phyloP scores from a whole-genome alignment of 2,797 vertebrate species.

The Clamator glandarius region DNA sequence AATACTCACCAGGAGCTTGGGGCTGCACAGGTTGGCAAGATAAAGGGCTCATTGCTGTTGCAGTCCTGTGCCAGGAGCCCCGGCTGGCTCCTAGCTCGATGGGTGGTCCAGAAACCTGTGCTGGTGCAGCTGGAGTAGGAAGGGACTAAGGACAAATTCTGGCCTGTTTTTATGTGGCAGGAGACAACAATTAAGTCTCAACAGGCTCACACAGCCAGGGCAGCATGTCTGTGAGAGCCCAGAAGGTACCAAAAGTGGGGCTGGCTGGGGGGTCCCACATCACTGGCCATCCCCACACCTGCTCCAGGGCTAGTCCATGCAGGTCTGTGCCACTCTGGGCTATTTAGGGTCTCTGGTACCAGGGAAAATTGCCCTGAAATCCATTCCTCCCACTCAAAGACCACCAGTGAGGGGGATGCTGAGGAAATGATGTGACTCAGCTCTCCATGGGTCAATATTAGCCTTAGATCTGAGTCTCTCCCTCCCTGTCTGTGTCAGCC shows the following conservation, averaged over 20 bases:
- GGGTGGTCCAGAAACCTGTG: background rate
- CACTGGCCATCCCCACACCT: background rate
- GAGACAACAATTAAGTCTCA: background rate
- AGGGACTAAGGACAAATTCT: background rate
- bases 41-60: background rate
- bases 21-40: fast-evolving
- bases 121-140: background rate
- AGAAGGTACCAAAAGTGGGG: background rate
- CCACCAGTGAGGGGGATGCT: background rate
- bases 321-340: background rate
- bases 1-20: background rate
- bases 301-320: background rate
- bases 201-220: background rate
- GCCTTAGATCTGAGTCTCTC: background rate
- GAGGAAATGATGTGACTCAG: background rate
- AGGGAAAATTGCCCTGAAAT: background rate
- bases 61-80: background rate
- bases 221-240: background rate
- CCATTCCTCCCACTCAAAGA: background rate
- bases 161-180: background rate
- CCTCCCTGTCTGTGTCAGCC: background rate
- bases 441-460: background rate
- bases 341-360: background rate
- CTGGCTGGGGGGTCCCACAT: background rate
- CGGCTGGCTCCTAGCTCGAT: background rate